These are phyloP conservation scores for Trichopoda pennipes DNA, from an alignment of 2,888 invertebrate species.

Conservation along the genomic window DNA sequence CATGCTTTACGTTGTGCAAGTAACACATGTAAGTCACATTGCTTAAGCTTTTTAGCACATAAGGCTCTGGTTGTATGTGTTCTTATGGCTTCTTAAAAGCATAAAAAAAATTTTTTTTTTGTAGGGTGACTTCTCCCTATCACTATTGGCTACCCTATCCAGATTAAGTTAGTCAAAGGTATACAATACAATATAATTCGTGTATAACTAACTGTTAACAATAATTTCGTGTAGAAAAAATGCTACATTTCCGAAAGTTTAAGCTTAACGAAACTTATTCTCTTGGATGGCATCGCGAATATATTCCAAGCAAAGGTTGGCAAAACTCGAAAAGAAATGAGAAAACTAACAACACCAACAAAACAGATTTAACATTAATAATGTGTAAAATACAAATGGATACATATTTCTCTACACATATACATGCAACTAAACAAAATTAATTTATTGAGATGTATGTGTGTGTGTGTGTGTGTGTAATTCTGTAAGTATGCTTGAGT, in stretches of 20 bases:
- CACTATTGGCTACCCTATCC: neutral
- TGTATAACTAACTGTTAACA: slow-evolving; percentile 14
- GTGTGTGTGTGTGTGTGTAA: neutral
- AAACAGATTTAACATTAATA: slow-evolving; percentile 29
- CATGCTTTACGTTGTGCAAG: too few relatives aligned
- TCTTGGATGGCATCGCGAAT: slow-evolving; percentile 32
- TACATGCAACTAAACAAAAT: slow-evolving; percentile 2
- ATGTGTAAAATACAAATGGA: slow-evolving; percentile 26
- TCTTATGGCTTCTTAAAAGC: too few relatives aligned
- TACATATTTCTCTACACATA: neutral
- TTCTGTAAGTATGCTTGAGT: neutral
- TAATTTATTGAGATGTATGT: neutral
- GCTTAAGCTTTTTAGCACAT: too few relatives aligned
- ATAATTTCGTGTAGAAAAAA: slow-evolving; percentile 25
- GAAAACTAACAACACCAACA: slow-evolving; percentile 25
- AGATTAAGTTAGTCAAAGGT: neutral
- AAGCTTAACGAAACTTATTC: slow-evolving; percentile 49
- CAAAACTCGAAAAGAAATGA: slow-evolving; percentile 31
- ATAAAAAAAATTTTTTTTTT: neutral
- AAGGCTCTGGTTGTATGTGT: too few relatives aligned
- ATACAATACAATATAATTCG: neutral
- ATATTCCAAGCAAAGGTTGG: slow-evolving; percentile 27
- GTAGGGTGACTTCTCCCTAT: neutral
- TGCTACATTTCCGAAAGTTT: slow-evolving; percentile 39
- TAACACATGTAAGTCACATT: too few relatives aligned